Conservation (phyloP, 2,888 invertebrate genomes). For the Cosmorhoe ocellata region DNA sequence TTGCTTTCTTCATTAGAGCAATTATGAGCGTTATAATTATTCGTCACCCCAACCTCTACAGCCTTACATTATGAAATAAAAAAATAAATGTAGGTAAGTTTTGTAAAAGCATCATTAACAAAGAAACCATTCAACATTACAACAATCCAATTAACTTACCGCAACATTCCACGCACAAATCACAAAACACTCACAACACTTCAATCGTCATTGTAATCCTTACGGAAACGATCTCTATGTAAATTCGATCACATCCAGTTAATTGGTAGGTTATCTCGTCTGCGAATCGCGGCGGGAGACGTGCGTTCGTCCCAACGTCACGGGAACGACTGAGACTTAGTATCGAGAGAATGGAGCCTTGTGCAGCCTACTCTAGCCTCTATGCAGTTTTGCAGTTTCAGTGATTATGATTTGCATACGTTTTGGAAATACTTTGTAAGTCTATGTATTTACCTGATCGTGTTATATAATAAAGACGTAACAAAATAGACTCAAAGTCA, state of each 20-base stretch:
- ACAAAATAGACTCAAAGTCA: too few relatives aligned
- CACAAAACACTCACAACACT: slow-evolving; percentile 31
- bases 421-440: not conserved
- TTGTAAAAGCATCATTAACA: not conserved
- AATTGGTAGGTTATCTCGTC: slow-evolving; percentile 24
- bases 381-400: slow-evolving; percentile 23
- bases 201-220: slow-evolving; percentile 29
- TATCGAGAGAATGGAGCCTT: slow-evolving; percentile 13
- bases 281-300: slow-evolving; percentile 8
- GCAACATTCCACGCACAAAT: slow-evolving; percentile 12
- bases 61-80: not conserved
- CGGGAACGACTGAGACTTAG: slow-evolving; percentile 29
- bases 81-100: not conserved
- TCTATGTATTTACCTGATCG: not conserved
- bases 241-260: slow-evolving; percentile 36
- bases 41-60: too few relatives aligned
- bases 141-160: slow-evolving; percentile 23
- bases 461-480: too few relatives aligned
- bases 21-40: too few relatives aligned
- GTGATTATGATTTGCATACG: slow-evolving; percentile 4
- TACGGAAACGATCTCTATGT: slow-evolving; percentile 30
- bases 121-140: not conserved
- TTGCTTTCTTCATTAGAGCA: too few relatives aligned
- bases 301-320: slow-evolving; percentile 21
- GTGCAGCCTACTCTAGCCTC: slow-evolving; percentile 1